A percentile compares a stretch with the other conserved stretches of the same genome.
phyloP scores from a whole-genome alignment of 2,888 invertebrate species.

The Priapulus caudatus region DNA sequence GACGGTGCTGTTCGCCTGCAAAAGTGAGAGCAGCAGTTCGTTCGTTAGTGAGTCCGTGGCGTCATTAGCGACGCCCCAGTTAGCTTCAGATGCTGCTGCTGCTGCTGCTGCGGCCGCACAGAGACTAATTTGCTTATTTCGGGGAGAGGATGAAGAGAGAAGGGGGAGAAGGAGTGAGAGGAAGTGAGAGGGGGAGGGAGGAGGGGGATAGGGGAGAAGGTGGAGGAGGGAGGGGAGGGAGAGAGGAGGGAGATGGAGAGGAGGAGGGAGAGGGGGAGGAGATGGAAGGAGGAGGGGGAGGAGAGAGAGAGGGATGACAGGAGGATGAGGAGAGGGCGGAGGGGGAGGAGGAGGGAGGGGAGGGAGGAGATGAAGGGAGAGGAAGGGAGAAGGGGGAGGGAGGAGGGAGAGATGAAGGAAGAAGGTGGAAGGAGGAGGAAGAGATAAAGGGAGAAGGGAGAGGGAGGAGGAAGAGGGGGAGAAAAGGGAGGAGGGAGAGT shows the following conservation, averaged over 20 bases:
- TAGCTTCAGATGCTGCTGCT: no score
- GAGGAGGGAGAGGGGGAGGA: not conserved
- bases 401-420: no score
- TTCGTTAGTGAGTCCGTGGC: not conserved
- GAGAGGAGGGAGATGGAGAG: not conserved
- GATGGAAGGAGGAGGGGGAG: not conserved
- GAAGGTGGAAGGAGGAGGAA: not conserved
- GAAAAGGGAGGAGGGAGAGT: no score
- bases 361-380: no score
- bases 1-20: no score
- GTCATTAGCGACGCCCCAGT: no score
- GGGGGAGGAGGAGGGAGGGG: no score
- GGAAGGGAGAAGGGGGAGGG: no score
- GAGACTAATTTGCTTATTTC: not conserved
- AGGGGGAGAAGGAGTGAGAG: slow-evolving; percentile 1
- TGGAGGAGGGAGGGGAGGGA: not conserved
- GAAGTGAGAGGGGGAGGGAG: slow-evolving; percentile 1
- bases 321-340: not conserved
- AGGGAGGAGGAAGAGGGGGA: no score
- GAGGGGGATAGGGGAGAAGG: no score
- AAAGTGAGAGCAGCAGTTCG: no score
- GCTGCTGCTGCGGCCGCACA: no score
- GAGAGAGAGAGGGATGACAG: slow-evolving; percentile 1
- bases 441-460: not conserved
- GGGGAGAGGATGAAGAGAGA: not conserved